A percentile compares a stretch with the other conserved stretches of the same genome.
Conservation (phyloP, 1,140 invertebrate species). For the Cheumatopsyche charites region DNA sequence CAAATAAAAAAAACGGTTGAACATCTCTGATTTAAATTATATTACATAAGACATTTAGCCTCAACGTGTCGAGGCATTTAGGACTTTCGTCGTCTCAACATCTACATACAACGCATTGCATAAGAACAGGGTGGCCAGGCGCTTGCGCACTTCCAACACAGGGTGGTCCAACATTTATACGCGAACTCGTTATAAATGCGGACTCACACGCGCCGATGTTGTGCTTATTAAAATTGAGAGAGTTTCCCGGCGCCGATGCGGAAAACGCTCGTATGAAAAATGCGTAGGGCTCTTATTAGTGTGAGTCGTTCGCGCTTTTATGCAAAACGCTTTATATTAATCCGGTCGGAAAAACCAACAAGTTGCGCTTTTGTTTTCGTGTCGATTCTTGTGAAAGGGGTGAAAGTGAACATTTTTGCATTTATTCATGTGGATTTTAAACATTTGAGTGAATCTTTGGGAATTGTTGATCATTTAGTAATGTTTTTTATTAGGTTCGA, state of each 20-base stretch:
- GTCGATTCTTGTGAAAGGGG: too few relatives aligned
- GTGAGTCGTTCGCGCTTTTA: too few relatives aligned
- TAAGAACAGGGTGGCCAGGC: not conserved
- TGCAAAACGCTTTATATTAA: too few relatives aligned
- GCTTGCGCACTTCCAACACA: too few relatives aligned
- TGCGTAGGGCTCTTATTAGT: not conserved
- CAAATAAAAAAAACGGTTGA: not conserved
- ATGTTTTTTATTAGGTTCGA: too few relatives aligned
- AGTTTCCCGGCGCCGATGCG: not conserved
- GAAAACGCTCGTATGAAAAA: not conserved
- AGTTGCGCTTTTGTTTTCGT: too few relatives aligned
- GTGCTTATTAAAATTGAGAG: conserved; percentile 24
- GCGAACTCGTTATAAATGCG: conserved; percentile 8
- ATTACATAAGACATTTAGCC: conserved; percentile 14
- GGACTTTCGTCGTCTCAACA: not conserved
- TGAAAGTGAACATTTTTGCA: too few relatives aligned
- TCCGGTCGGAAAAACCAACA: too few relatives aligned
- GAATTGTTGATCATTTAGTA: too few relatives aligned
- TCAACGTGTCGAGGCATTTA: not conserved
- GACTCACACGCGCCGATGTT: conserved; percentile 8
- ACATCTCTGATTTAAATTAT: not conserved
- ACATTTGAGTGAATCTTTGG: too few relatives aligned
- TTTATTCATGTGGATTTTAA: too few relatives aligned
- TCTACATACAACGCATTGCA: not conserved
- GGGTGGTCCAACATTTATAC: not conserved